These are phyloP conservation scores for Drosophila nigromelanica DNA, from an alignment of 1,140 invertebrate genomes.

Conservation along the genomic window DNA sequence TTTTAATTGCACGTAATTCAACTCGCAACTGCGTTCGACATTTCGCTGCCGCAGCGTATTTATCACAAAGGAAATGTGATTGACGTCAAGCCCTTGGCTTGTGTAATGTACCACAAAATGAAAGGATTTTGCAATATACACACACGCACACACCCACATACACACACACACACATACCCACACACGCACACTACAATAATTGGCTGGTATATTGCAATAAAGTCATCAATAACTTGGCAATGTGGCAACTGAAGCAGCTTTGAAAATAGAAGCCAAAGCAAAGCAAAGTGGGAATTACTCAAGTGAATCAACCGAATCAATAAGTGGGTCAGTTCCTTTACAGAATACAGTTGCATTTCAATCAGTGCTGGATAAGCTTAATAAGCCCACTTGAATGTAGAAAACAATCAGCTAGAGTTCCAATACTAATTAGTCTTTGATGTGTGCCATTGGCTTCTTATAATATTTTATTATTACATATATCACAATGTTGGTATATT, in stretches of 20 bases:
- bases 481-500: too few relatives aligned
- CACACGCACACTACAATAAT: constrained; percentile 11
- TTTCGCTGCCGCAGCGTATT: constrained; percentile 60
- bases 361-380: constrained; percentile 42
- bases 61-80: constrained; percentile 77
- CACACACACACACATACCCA: background rate
- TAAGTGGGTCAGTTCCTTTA: constrained; percentile 16
- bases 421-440: background rate
- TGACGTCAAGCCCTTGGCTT: constrained; percentile 59
- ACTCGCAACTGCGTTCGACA: constrained; percentile 49
- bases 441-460: background rate
- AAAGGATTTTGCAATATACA: constrained; percentile 45
- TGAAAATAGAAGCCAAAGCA: constrained; percentile 41
- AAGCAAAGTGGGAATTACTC: constrained; percentile 27
- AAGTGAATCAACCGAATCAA: constrained; percentile 32
- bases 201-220: constrained; percentile 51
- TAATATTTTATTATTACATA: too few relatives aligned
- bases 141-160: constrained; percentile 4
- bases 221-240: constrained; percentile 66
- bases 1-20: constrained; percentile 79
- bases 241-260: constrained; percentile 24
- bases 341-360: constrained; percentile 25
- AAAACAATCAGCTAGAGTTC: constrained; percentile 7
- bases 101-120: constrained; percentile 68
- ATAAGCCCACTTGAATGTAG: constrained; percentile 14